Conservation (phyloP, 2,797 vertebrate species). For the Sternotherus odoratus region DNA sequence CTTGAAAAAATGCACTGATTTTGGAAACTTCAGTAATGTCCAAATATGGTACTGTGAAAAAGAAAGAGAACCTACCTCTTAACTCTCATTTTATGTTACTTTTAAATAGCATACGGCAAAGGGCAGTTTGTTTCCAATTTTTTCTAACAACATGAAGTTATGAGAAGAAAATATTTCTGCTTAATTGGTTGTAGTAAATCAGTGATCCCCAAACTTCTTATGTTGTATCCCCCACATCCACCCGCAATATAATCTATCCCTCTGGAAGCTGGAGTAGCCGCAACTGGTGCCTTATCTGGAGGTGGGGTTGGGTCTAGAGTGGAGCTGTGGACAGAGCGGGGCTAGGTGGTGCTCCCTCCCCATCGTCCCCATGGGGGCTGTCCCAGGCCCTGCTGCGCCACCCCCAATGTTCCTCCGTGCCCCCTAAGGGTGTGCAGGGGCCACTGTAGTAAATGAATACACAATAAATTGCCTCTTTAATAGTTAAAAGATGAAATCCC, state of each 20-base stretch:
- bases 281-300: no score
- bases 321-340: no score
- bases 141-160: conserved; percentile 11
- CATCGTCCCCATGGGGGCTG: no score
- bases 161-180: conserved; percentile 41
- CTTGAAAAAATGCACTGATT: not conserved
- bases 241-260: no score
- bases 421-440: no score
- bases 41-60: not conserved
- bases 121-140: not conserved
- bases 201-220: no score
- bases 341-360: no score
- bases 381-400: no score
- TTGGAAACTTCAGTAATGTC: not conserved
- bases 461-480: conserved; percentile 37
- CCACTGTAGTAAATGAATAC: not conserved
- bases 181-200: conserved; percentile 40
- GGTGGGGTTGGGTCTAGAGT: no score
- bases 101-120: not conserved
- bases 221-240: no score
- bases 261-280: no score
- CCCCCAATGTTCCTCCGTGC: no score
- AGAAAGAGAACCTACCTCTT: not conserved
- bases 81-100: not conserved
- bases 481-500: conserved; percentile 39